Evolutionary conservation across 2,888 invertebrate genomes (phyloP).

Genomic region (Yponomeuta sedellus): DNA sequence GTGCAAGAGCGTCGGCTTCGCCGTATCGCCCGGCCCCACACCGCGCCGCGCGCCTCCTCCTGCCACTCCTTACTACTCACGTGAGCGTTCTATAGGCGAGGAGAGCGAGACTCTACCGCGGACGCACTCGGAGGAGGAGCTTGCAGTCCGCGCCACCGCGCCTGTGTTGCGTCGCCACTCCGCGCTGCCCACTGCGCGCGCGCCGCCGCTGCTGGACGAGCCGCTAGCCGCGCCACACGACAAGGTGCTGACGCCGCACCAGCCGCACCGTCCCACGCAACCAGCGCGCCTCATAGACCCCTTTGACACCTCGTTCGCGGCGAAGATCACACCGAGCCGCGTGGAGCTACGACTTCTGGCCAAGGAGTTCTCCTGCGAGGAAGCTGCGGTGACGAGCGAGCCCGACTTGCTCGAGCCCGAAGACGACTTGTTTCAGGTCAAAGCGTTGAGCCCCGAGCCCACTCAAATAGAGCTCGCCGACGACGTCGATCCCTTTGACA

Average conservation of each 20-base stretch:
- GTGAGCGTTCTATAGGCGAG: constrained; percentile 77
- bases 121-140: constrained; percentile 80
- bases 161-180: constrained; percentile 68
- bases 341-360: constrained; percentile 87
- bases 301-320: constrained; percentile 91
- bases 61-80: constrained; percentile 87
- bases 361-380: constrained; percentile 81
- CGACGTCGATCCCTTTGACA: constrained; percentile 88
- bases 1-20: constrained; percentile 71
- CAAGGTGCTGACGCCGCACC: constrained; percentile 81
- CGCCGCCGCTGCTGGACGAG: constrained; percentile 27
- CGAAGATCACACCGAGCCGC: constrained; percentile 84
- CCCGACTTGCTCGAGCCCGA: constrained; percentile 68
- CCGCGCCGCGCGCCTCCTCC: constrained; percentile 85
- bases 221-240: constrained; percentile 27
- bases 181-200: constrained; percentile 52
- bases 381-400: constrained; percentile 37
- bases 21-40: constrained; percentile 59
- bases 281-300: constrained; percentile 79
- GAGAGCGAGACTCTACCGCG: constrained; percentile 71
- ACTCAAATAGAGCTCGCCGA: constrained; percentile 43
- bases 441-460: constrained; percentile 83
- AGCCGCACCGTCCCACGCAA: constrained; percentile 54
- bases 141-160: constrained; percentile 68
- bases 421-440: constrained; percentile 78